Conservation (phyloP, 2,888 invertebrate genomes). For the Watsonalla binaria region DNA sequence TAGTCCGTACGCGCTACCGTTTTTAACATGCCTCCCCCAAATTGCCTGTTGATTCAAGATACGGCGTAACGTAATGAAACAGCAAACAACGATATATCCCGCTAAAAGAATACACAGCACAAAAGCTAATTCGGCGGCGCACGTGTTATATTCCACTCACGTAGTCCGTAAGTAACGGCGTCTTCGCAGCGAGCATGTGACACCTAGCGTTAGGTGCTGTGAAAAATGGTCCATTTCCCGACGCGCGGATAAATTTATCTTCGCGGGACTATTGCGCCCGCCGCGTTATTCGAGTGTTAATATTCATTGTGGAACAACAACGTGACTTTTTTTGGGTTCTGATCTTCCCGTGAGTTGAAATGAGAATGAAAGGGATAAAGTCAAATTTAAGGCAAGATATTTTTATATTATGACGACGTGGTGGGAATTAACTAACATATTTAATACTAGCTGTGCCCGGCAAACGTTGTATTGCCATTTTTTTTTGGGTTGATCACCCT, state of each 20-base stretch:
- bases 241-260: slow-evolving; percentile 74
- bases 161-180: slow-evolving; percentile 65
- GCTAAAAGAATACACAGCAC: slow-evolving; percentile 42
- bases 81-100: slow-evolving; percentile 34
- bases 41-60: slow-evolving; percentile 29
- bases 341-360: slow-evolving; percentile 6
- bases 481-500: no score
- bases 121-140: slow-evolving; percentile 54
- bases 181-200: slow-evolving; percentile 60
- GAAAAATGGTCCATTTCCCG: slow-evolving; percentile 71
- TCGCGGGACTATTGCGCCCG: slow-evolving; percentile 60
- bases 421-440: no score
- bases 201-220: slow-evolving; percentile 72
- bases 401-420: no score
- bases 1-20: no score
- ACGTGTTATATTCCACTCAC: slow-evolving; percentile 63
- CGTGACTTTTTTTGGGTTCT: slow-evolving; percentile 18
- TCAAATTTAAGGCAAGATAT: not conserved
- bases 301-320: slow-evolving; percentile 70
- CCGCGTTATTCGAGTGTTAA: slow-evolving; percentile 68
- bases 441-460: no score
- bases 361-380: not conserved
- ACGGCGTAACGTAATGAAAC: slow-evolving; percentile 35
- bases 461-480: no score
- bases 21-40: slow-evolving; percentile 2